Evolutionary conservation across 2,888 invertebrate genomes (phyloP).

Genomic region (Diaprepes abbreviatus): DNA sequence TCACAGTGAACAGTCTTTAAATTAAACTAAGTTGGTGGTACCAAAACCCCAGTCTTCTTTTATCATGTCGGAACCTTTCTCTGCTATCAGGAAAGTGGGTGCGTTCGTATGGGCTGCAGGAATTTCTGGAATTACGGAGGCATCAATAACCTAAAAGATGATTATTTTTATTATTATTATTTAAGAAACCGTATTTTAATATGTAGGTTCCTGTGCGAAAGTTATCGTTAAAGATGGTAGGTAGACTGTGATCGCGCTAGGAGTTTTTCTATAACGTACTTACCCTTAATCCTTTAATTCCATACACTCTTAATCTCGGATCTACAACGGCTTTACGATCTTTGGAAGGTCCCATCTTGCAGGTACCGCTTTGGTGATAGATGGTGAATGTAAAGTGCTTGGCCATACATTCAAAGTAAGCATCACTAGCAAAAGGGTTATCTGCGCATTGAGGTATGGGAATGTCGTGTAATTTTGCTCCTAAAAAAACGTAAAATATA

Average conservation of each 20-base stretch:
- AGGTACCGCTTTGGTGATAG: slow-evolving; percentile 78
- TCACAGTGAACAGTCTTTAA: slow-evolving; percentile 15
- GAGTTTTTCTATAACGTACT: no score
- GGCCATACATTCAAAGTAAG: slow-evolving; percentile 78
- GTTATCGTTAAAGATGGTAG: no score
- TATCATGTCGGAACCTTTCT: slow-evolving; percentile 81
- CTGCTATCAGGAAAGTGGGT: slow-evolving; percentile 85
- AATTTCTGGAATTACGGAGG: slow-evolving; percentile 84
- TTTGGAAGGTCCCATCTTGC: slow-evolving; percentile 74
- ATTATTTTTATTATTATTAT: no score
- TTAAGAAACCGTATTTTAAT: no score
- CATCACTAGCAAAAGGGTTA: slow-evolving; percentile 74
- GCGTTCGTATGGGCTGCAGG: slow-evolving; percentile 84
- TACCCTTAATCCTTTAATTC: slow-evolving; percentile 74
- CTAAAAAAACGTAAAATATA: slow-evolving; percentile 66
- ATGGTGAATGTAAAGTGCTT: slow-evolving; percentile 78
- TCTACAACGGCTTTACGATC: slow-evolving; percentile 77
- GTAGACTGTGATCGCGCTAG: no score
- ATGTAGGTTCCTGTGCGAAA: no score
- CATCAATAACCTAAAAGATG: slow-evolving; percentile 76
- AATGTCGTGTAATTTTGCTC: slow-evolving; percentile 73
- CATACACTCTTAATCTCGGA: slow-evolving; percentile 74
- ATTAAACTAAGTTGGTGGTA: slow-evolving; percentile 24
- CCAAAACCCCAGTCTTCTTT: slow-evolving; percentile 70
- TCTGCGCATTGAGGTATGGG: slow-evolving; percentile 75